Evolutionary conservation across 1,140 invertebrate species (phyloP), one percentile per base, ranked within the genome.

Genomic region (Myzus persicae): DNA sequence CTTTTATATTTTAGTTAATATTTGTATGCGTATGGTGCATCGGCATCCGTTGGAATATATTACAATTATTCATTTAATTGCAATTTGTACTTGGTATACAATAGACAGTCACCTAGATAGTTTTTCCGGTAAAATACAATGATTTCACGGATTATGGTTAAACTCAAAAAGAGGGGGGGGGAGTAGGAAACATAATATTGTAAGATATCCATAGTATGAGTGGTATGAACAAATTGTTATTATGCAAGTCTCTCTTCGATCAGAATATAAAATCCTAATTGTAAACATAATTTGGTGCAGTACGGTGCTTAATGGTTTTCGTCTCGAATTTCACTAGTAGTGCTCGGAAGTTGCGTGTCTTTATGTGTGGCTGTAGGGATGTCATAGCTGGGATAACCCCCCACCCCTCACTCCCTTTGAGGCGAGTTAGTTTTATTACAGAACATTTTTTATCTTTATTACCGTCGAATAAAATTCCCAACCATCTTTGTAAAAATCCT

Each of bases 111-210:
- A 31, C 26, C 14, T 48, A 18, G 46, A 48, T 18, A 59, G 31
- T 59, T 31, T 9, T 8, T 31, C 59, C 4, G 0, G 59, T n/a
- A 31, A 18, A 31, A 11, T 67, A n/a, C 31, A 1, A 67, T 14
- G 3, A 31, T 59, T 4, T 31, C 59, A 4, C 3, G 14, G 11
- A n/a, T 11, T 14, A 0, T 0, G 3, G 11, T 67, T 48, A 1
- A 31, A 67, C 9, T 59, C 8, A 8, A 59, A 59, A 59, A 8
- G 18, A 18, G 46, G 14, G 9, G 24, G 18, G 46, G 46, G 14
- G 9, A 54, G 0, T n/a, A 26, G 6, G 0, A 59, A 59, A 59
- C 46, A n/a, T n/a, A n/a, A n/a, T 11, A 31, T 9, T 8, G 8
- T 59, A 59, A 59, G 8, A 54, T 59, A 31, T 26, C 59, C n/a